phyloP scores from a whole-genome alignment of 2,113 vertebrate genomes.

The Pachypanchax playfairii region DNA sequence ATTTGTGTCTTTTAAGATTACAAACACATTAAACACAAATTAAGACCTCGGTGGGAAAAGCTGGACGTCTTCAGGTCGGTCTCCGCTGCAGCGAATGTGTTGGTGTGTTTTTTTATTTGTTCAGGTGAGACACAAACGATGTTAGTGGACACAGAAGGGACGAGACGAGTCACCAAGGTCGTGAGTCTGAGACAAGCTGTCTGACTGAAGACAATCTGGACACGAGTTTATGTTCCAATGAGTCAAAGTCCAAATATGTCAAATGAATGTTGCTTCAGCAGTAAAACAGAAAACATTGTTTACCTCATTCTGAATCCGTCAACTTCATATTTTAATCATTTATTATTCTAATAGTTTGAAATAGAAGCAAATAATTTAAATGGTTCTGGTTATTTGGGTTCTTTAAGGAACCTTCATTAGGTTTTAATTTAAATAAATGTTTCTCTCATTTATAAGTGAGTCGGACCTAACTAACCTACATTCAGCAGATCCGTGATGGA shows the following conservation, averaged over 20 bases:
- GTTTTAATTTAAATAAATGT: too few relatives aligned
- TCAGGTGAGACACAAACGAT: slow-evolving; percentile 14
- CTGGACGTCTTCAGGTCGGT: slow-evolving; percentile 4
- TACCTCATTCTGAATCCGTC: too few relatives aligned
- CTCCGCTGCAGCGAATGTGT: background rate
- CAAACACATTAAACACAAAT: slow-evolving; percentile 34
- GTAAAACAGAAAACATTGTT: too few relatives aligned
- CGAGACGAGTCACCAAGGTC: slow-evolving; percentile 41
- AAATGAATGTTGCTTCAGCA: background rate
- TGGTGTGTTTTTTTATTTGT: slow-evolving; percentile 3
- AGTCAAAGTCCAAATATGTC: slow-evolving; percentile 17
- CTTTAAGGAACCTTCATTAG: too few relatives aligned
- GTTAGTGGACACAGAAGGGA: slow-evolving; percentile 39
- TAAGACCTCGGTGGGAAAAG: slow-evolving; percentile 3
- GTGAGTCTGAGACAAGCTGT: slow-evolving; percentile 33
- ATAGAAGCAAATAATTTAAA: too few relatives aligned
- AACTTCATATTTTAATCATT: too few relatives aligned
- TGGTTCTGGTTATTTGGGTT: too few relatives aligned
- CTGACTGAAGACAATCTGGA: slow-evolving; percentile 5
- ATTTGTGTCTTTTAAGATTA: slow-evolving; percentile 39
- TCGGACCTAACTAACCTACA: background rate
- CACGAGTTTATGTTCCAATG: slow-evolving; percentile 19
- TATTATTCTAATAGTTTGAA: too few relatives aligned
- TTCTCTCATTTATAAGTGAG: too few relatives aligned
- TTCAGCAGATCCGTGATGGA: background rate